phyloP scores from a whole-genome alignment of 2,797 vertebrate species.

The Centroberyx gerrardi region DNA sequence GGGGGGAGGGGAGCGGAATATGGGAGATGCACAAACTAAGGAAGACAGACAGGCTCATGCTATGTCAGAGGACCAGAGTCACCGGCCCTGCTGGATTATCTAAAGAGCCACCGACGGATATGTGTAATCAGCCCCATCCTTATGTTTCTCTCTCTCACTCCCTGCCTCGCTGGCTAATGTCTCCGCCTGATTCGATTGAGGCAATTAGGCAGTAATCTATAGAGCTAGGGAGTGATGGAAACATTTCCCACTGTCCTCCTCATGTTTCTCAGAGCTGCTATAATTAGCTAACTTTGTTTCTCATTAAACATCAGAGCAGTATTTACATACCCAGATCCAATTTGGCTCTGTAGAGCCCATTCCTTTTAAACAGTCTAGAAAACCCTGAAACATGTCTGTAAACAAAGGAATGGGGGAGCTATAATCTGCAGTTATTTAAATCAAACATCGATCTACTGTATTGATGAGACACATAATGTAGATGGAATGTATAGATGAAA shows the following conservation, averaged over 20 bases:
- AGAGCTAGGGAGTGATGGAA: conserved; percentile 85
- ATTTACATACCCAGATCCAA: conserved; percentile 89
- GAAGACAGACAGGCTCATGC: conserved; percentile 66
- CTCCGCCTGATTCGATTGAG: conserved; percentile 86
- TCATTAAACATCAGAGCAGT: conserved; percentile 87
- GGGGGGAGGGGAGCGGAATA: conserved; percentile 55
- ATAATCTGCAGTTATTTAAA: conserved; percentile 71
- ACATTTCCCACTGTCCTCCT: conserved; percentile 87
- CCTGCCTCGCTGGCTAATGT: conserved; percentile 84
- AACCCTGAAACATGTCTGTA: conserved; percentile 75
- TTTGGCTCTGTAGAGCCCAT: conserved; percentile 81
- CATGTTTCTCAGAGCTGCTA: conserved; percentile 88
- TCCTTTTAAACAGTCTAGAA: conserved; percentile 82
- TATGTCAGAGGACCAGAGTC: conserved; percentile 64
- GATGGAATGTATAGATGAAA: conserved; percentile 44
- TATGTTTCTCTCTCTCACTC: conserved; percentile 80
- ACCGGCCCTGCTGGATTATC: conserved; percentile 78
- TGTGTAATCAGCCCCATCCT: conserved; percentile 83
- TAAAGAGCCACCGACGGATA: conserved; percentile 82
- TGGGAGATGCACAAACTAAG: conserved; percentile 48
- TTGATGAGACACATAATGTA: conserved; percentile 41
- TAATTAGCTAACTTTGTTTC: conserved; percentile 90
- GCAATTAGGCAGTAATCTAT: conserved; percentile 86
- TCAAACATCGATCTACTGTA: conserved; percentile 65
- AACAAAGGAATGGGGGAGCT: conserved; percentile 68